A percentile compares a stretch with the other conserved stretches of the same genome.
Evolutionary conservation across 1,140 invertebrate genomes (phyloP).

Genomic region (Phocides pigmalion): DNA sequence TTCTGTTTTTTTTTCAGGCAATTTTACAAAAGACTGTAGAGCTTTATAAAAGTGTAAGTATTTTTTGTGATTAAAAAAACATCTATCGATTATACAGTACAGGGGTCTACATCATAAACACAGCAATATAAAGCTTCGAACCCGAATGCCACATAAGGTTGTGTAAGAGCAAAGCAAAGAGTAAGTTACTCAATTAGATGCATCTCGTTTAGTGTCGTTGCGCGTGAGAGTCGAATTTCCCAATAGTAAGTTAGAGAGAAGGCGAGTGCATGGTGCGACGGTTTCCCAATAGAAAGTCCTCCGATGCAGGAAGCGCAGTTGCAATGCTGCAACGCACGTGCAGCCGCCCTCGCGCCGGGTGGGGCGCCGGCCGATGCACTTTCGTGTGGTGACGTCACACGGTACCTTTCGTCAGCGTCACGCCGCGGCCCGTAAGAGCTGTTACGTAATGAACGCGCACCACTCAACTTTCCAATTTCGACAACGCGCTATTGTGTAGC

Average conservation of each 20-base stretch:
- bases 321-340: conserved; percentile 61
- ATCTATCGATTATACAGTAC: conserved; percentile 4
- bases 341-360: conserved; percentile 50
- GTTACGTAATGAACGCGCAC: conserved; percentile 77
- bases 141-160: conserved; percentile 42
- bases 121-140: background rate
- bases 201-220: conserved; percentile 65
- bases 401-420: conserved; percentile 80
- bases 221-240: conserved; percentile 74
- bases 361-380: conserved; percentile 78
- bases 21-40: conserved; percentile 36
- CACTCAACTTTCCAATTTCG: conserved; percentile 83
- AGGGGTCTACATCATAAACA: conserved; percentile 6
- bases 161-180: conserved; percentile 66
- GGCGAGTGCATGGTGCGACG: conserved; percentile 52
- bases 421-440: conserved; percentile 75
- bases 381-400: conserved; percentile 77
- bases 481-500: conserved; percentile 82
- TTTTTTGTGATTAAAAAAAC: conserved; percentile 15
- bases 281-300: conserved; percentile 82
- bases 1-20: conserved; percentile 52
- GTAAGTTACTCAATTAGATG: conserved; percentile 74
- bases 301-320: conserved; percentile 72
- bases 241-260: conserved; percentile 59
- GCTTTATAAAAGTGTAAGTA: conserved; percentile 69